phyloP scores from a whole-genome alignment of 2,113 vertebrate genomes.

The Sturnus vulgaris region DNA sequence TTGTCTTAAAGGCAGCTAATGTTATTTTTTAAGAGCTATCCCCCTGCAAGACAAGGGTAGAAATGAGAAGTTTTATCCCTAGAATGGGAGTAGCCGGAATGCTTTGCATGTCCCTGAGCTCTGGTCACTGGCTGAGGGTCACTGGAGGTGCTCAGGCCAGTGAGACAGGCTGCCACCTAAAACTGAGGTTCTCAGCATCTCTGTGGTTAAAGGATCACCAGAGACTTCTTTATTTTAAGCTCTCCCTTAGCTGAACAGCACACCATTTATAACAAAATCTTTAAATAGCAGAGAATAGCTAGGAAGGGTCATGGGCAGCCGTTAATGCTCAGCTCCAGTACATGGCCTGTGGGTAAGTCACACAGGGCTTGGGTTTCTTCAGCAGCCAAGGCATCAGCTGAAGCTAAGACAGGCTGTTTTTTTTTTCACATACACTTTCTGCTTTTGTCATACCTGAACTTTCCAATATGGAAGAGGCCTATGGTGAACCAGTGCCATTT shows the following conservation, averaged over 20 bases:
- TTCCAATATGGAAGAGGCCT: neutral
- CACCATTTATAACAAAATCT: neutral
- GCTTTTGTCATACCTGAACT: neutral
- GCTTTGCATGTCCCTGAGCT: fast-evolving
- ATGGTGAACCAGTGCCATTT: fast-evolving
- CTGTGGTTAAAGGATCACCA: neutral
- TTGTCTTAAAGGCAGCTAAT: neutral
- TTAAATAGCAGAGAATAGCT: neutral
- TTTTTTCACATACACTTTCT: neutral
- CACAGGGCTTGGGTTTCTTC: neutral
- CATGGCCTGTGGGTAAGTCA: neutral
- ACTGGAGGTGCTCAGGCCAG: neutral
- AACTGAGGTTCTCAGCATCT: neutral
- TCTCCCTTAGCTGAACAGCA: neutral
- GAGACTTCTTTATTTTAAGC: neutral
- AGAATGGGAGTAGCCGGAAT: fast-evolving
- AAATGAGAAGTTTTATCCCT: neutral
- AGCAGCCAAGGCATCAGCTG: neutral
- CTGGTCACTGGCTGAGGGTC: neutral
- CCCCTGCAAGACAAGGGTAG: neutral
- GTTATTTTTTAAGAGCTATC: neutral
- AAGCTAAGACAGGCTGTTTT: neutral
- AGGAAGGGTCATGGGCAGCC: neutral
- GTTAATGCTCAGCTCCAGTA: neutral
- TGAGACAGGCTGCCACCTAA: neutral